Conservation (phyloP, 2,888 invertebrate species). For the Nemoura dubitans region DNA sequence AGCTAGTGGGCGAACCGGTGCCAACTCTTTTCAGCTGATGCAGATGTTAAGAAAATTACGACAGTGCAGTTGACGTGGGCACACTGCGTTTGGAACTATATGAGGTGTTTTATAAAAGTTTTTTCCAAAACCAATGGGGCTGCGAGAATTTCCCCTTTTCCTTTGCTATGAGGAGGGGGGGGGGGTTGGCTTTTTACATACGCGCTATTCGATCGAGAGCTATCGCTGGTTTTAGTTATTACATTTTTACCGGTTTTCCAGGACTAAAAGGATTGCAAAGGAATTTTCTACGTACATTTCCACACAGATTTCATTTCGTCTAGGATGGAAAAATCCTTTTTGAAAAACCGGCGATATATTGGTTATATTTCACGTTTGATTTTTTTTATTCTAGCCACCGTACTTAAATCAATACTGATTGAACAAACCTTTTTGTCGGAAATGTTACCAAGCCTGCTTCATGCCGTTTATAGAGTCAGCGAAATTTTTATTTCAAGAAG, state of each 20-base stretch:
- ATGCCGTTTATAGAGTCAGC: not conserved
- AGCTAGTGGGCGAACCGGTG: not conserved
- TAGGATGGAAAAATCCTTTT: not conserved
- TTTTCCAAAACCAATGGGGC: not conserved
- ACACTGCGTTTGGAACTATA: not conserved
- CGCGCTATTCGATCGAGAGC: not conserved
- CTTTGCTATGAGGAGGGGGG: too few relatives aligned
- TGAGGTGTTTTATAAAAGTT: not conserved
- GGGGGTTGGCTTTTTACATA: not conserved
- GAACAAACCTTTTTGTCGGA: conserved; percentile 9
- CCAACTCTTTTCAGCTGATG: conserved; percentile 7
- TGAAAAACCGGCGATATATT: conserved; percentile 1
- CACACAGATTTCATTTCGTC: not conserved
- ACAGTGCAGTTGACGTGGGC: not conserved
- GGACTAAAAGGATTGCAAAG: conserved; percentile 12
- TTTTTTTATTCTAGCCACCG: conserved; percentile 1
- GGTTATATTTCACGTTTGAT: conserved; percentile 15
- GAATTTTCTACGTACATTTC: conserved; percentile 5
- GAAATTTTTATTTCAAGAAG: not conserved
- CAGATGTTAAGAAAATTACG: not conserved
- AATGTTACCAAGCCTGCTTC: not conserved
- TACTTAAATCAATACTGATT: conserved; percentile 25
- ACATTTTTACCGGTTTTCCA: not conserved
- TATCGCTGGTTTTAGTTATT: conserved; percentile 4
- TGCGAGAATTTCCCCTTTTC: not conserved